Base-by-base conservation (phyloP, 2,797 vertebrate genomes). In the Lepidocolaptes lacrymiger region DNA sequence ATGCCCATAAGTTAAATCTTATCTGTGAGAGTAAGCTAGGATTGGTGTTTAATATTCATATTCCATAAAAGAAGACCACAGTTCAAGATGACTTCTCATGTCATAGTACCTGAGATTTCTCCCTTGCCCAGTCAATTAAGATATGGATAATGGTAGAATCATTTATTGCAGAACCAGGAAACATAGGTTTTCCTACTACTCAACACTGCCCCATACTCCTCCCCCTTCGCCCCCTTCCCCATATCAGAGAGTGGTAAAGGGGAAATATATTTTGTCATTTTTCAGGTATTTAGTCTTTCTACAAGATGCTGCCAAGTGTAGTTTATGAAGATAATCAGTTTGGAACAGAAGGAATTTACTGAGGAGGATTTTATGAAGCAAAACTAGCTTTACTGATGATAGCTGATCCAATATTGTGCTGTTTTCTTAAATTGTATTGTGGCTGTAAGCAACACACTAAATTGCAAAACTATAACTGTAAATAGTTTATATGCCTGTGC, bases 401-500 rank as follows among this genome's bases (percentile, higher is more conserved):
- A 92, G 68, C 87, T 71, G 13, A 79, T 92, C 91, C 91, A 74
- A 44, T 91, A 92, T 93, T 95, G 77, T 91, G 75, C 77, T 82
- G 59, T 92, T 97, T 96, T 81, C 89, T 97, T 96, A 96, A 97
- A 97, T 89, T 41, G 58, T 71, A 84, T 55, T 61, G 49, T 93
- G 88, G 77, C 93, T 87, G 22, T 95, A 95, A 97, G 91, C 91
- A 96, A 96, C 67, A 92, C 79, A 92, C 71, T 95, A 78, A 93
- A 95, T 94, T 96, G 96, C 95, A 97, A 97, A 97, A 92, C 76
- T 96, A 80, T 95, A 97, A 97, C 97, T 95, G 94, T 71, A 92
- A 94, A 85, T 89, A 91, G 28, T 67, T 87, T 66, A 44, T 86
- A 82, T 41, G 30, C 73, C 26, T 88, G 1, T 61, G 30, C 27